Evolutionary conservation across 2,113 vertebrate species (phyloP).

Genomic region (Montifringilla adamsi): DNA sequence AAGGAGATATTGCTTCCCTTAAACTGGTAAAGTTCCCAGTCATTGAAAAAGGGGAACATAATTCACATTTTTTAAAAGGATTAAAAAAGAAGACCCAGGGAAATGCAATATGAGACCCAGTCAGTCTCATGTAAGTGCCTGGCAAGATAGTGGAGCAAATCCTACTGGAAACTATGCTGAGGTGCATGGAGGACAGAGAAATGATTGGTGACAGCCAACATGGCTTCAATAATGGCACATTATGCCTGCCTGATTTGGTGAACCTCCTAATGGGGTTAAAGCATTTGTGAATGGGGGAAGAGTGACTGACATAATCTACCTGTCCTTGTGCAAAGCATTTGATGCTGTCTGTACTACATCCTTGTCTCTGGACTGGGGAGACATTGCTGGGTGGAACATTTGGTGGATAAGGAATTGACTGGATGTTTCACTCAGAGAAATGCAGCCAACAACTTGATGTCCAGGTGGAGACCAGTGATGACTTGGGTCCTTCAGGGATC

Average conservation of each 20-base stretch:
- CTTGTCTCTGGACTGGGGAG: neutral
- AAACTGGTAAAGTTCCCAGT: neutral
- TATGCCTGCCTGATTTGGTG: neutral
- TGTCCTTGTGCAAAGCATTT: neutral
- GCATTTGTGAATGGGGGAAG: neutral
- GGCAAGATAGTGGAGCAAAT: neutral
- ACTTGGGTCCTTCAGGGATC: neutral
- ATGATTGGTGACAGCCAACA: neutral
- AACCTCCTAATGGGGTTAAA: neutral
- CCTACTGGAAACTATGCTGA: neutral
- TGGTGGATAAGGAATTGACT: neutral
- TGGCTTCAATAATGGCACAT: neutral
- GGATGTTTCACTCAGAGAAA: neutral
- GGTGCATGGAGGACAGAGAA: neutral
- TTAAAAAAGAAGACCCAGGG: neutral
- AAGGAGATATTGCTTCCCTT: neutral
- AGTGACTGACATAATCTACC: neutral
- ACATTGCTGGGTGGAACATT: neutral
- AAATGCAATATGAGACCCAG: neutral
- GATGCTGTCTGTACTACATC: neutral
- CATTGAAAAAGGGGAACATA: neutral
- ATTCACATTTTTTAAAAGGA: fast-evolving
- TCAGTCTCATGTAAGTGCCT: neutral
- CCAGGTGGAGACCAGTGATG: neutral
- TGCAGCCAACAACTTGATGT: neutral